Evolutionary conservation across 2,888 invertebrate genomes (phyloP), one percentile per base, ranked within the genome.

Genomic region (Agriopis marginaria): DNA sequence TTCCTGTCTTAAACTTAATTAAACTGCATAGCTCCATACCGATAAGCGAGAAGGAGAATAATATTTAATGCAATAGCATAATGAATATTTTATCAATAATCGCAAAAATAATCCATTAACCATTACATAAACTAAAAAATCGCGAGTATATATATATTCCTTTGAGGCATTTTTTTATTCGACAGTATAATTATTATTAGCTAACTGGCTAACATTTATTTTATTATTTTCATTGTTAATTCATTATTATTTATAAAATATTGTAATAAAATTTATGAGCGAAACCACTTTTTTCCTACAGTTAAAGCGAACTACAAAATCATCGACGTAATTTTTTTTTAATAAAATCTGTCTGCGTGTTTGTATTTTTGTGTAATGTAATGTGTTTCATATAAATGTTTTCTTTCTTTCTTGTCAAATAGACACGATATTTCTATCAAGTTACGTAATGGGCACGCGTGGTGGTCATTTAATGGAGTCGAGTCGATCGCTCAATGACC

Each of bases 401-500:
- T n/a, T n/a, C n/a, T n/a, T n/a, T n/a, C n/a, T n/a, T n/a, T n/a
- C n/a, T n/a, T n/a, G n/a, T n/a, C 68, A 68, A 66, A 68, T 72
- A 82, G 59, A 32, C 49, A 14, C 42, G 14, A 40, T 62, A 47
- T 85, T 80, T 75, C 82, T 77, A 89, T 88, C 74, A 67, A 75
- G 75, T 86, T 76, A 90, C 85, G 89, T 86, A 90, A 89, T 89
- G 80, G 77, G 75, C 70, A 72, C 75, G 77, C 74, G 72, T 73
- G 79, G 77, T 86, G 88, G 86, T 86, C 88, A 87, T 85, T 88
- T 88, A 89, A 89, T 90, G 88, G 83, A 87, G 86, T 82, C 87
- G 83, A 87, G 86, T 81, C 87, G 88, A 87, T 86, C 89, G 91
- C 91, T 81, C 92, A 88, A 85, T 92, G 93, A 93, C 93, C 93